Base-by-base conservation (phyloP, 2,888 invertebrate species). In the Dusona sp. region DNA sequence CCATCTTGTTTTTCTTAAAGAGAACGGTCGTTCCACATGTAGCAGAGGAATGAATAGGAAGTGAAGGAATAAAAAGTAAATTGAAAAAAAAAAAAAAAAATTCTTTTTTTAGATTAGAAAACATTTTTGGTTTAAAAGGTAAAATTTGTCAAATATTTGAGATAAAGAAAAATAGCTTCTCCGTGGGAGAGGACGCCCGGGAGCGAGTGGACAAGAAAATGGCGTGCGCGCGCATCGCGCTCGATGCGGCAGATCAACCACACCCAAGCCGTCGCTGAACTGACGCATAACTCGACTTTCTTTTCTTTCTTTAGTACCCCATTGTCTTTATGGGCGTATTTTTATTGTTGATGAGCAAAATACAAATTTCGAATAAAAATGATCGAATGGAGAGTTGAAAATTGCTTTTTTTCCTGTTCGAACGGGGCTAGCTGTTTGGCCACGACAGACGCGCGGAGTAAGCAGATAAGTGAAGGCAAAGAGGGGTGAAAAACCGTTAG, bases 181-280 rank as follows among this genome's bases (percentile, higher is more conserved):
- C 29, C 29, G 25, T 6, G 25, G 25, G 25, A 57, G 25, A 61
- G 25, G 4, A 61, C 4, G 61, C 19, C 8, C 36, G 36, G 8
- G 48, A 67, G 74, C 16, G 79, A 57, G 83, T 33, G 42, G 83
- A 73, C 73, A 68, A 89, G 57, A 74, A 54, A 51, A 51, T 74
- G 19, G 78, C 84, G 16, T 94, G 94, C 94, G 94, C 92, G 93
- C 94, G 94, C 94, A 94, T 79, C 86, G n/a, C 92, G 93, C 83
- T 94, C 94, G 92, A 94, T 94, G 91, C 91, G 92, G 92, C 92
- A 91, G 67, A 86, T 91, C 90, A 91, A 92, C 91, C 93, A 93
- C 93, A 92, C 93, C 93, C 93, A 91, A 86, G 83, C 85, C 51
- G 73, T 79, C 86, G 57, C 67, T 72, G 54, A 4, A 48, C 13